phyloP scores from a whole-genome alignment of 1,140 invertebrate genomes.

The Drosophila erecta region DNA sequence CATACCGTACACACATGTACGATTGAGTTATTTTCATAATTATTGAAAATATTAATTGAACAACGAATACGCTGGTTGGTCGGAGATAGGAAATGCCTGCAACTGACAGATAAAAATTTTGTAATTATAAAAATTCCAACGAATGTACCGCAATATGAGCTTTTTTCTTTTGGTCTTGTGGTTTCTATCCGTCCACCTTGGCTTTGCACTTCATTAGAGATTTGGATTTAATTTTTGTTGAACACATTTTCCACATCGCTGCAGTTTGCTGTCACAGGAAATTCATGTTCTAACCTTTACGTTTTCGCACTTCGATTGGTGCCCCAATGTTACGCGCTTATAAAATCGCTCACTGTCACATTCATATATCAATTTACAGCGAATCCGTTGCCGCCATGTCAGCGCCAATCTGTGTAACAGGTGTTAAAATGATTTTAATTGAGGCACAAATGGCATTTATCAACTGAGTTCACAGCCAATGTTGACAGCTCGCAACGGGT shows the following conservation, averaged over 20 bases:
- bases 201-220: constrained; percentile 3
- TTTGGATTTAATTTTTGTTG: constrained; percentile 2
- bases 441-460: background rate
- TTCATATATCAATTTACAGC: constrained; percentile 2
- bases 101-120: background rate
- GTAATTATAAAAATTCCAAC: background rate
- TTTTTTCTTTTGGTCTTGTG: too few relatives aligned
- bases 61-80: too few relatives aligned
- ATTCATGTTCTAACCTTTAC: constrained; percentile 12
- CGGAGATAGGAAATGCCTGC: background rate
- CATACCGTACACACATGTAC: background rate
- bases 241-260: constrained; percentile 38
- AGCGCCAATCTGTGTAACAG: constrained; percentile 2
- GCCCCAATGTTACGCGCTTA: background rate
- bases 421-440: constrained; percentile 31
- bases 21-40: background rate
- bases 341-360: background rate
- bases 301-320: background rate
- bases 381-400: background rate
- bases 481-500: constrained; percentile 1
- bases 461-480: background rate
- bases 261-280: constrained; percentile 18
- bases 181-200: background rate
- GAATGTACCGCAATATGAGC: background rate
- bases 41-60: too few relatives aligned